A percentile compares a stretch with the other conserved stretches of the same genome.
These are phyloP conservation scores for Etia nguti DNA, from an alignment of 2,113 vertebrate species.

Conservation along the genomic window DNA sequence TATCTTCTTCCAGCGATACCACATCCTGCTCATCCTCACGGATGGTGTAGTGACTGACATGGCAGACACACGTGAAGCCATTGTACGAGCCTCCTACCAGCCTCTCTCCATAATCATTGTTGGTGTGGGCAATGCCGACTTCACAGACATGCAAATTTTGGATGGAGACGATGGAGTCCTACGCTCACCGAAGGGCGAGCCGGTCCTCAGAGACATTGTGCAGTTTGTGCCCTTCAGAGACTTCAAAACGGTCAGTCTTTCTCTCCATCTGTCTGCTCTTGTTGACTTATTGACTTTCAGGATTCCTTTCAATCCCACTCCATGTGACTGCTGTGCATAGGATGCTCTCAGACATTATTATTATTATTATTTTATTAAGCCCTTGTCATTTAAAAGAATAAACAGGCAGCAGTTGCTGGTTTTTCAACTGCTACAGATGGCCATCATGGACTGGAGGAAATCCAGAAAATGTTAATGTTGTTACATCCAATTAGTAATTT, in stretches of 20 bases:
- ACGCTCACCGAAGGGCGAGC: conserved; percentile 86
- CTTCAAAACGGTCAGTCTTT: conserved; percentile 88
- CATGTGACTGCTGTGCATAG: not conserved
- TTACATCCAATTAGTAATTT: not conserved
- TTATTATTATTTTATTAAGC: not conserved
- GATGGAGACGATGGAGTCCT: conserved; percentile 87
- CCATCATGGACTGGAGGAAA: not conserved
- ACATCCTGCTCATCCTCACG: conserved; percentile 92
- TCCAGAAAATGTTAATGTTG: conserved; percentile 10
- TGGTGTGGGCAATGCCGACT: conserved; percentile 91
- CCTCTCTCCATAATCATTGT: conserved; percentile 95
- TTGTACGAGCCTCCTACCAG: conserved; percentile 88
- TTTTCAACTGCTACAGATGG: conserved; percentile 35
- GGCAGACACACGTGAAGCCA: conserved; percentile 91
- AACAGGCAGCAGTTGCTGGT: conserved; percentile 12
- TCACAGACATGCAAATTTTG: conserved; percentile 95
- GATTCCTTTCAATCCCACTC: not conserved
- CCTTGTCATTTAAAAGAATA: conserved; percentile 4
- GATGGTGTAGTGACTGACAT: conserved; percentile 94
- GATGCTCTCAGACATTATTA: not conserved
- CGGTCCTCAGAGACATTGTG: conserved; percentile 87
- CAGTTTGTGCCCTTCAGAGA: conserved; percentile 95
- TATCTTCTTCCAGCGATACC: conserved; percentile 79
- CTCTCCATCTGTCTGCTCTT: not conserved
- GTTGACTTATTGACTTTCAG: not conserved